Conservation (phyloP, 1,140 invertebrate species). For the Episyrphus balteatus region DNA sequence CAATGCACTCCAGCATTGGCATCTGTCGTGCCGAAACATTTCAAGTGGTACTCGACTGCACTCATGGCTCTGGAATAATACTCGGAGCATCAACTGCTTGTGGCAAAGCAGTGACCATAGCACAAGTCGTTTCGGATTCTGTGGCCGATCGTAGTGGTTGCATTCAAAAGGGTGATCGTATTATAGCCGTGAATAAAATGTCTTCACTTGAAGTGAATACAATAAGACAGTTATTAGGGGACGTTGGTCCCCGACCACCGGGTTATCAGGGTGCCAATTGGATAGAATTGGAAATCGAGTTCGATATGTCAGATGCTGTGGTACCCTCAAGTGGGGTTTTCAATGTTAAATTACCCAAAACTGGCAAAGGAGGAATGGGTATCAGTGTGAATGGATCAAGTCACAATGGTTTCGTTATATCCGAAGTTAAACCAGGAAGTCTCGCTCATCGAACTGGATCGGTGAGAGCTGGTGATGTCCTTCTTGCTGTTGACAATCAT, state of each 20-base stretch:
- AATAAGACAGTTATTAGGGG: constrained; percentile 38
- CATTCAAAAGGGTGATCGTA: constrained; percentile 69
- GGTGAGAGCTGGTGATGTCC: constrained; percentile 70
- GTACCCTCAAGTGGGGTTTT: constrained; percentile 83
- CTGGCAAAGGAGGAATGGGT: constrained; percentile 61
- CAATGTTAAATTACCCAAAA: constrained; percentile 76
- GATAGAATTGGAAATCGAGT: constrained; percentile 67
- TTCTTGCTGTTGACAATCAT: constrained; percentile 79
- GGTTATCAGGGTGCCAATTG: constrained; percentile 21
- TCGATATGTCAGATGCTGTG: constrained; percentile 86
- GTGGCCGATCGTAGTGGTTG: constrained; percentile 52
- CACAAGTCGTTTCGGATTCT: constrained; percentile 29
- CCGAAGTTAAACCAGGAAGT: constrained; percentile 78
- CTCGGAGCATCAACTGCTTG: constrained; percentile 12
- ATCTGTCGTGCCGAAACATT: constrained; percentile 32
- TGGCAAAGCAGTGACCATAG: constrained; percentile 22
- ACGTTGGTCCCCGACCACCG: constrained; percentile 10
- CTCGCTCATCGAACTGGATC: constrained; percentile 83
- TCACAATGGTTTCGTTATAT: constrained; percentile 53
- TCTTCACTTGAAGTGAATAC: constrained; percentile 42
- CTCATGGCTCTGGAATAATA: constrained; percentile 31
- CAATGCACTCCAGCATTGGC: constrained; percentile 18
- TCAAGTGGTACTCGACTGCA: constrained; percentile 33
- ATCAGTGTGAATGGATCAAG: constrained; percentile 67
- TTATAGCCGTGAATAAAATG: constrained; percentile 71